Conservation (phyloP, 1,140 invertebrate species). For the Seison nebaliae region DNA sequence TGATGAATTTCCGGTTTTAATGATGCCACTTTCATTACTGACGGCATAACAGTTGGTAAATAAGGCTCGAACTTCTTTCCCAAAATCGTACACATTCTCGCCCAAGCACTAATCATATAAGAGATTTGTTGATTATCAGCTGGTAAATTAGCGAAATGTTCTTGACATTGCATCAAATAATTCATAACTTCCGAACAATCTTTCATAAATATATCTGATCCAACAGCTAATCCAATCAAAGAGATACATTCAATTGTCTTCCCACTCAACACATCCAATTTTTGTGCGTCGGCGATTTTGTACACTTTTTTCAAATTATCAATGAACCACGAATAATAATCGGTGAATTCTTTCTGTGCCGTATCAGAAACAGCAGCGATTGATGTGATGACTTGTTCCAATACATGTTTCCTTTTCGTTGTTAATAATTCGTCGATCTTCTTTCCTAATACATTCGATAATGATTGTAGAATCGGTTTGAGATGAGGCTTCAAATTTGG, state of each 20-base stretch:
- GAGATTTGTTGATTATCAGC: conserved; percentile 78
- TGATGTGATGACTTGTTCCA: conserved; percentile 91
- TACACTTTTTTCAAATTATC: conserved; percentile 90
- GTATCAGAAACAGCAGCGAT: conserved; percentile 96
- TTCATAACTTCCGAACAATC: conserved; percentile 92
- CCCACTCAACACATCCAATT: conserved; percentile 58
- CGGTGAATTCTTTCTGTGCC: conserved; percentile 71
- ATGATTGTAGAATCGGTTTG: conserved; percentile 58
- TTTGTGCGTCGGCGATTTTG: conserved; percentile 57
- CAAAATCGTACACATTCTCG: conserved; percentile 83
- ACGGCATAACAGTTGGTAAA: conserved; percentile 80
- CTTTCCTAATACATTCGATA: conserved; percentile 59
- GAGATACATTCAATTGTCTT: conserved; percentile 96
- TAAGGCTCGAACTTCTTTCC: conserved; percentile 82
- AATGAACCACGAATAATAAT: conserved; percentile 50
- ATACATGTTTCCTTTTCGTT: conserved; percentile 70
- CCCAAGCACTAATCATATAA: conserved; percentile 94
- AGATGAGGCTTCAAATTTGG: conserved; percentile 59
- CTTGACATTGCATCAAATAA: conserved; percentile 63
- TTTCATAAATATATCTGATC: conserved; percentile 55
- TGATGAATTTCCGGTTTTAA: conserved; percentile 90
- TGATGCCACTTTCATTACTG: conserved; percentile 70
- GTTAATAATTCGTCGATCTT: conserved; percentile 63
- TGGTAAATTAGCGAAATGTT: conserved; percentile 32
- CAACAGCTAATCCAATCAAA: conserved; percentile 84